Base-by-base conservation (phyloP, 92 coral and sea anemone species). In the Porites evermanni region DNA sequence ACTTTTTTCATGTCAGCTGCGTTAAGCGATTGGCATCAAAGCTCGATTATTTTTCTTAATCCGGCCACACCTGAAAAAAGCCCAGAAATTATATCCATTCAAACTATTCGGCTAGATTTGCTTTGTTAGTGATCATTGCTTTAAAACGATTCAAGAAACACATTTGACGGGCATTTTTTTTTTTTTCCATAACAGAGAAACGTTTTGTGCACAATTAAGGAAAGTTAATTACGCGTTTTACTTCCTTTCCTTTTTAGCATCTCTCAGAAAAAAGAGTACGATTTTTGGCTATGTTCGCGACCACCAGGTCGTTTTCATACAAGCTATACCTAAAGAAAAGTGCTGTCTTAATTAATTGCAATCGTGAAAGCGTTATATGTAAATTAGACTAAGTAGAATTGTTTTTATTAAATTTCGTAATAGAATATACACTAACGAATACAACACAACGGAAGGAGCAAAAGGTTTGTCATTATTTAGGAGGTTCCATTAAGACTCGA, bases 301-400 rank as follows among this genome's bases (percentile, higher is more conserved):
- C 76, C 70, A 80, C 65, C 70, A 68, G 63, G 60, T 8, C 61
- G 52, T 23, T 79, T 79, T 21, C 52, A 11, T 3, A 3, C n/a
- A 32, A 8, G 10, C n/a, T 70, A 5, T 70, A 23, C 53, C 50
- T 4, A 32, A 53, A 18, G 72, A 72, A 8, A 79, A 79, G 47
- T 79, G 23, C 23, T 77, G 20, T 77, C 68, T 58, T 80, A 53
- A 68, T 56, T 12, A 32, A 68, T 26, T 14, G 9, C 24, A 53
- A 65, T 64, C 52, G 72, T 64, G 19, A 47, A 79, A 51, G n/a
- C 32, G 47, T 53, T 38, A 24, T n/a, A 64, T 13, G 32, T 38
- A 65, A 79, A 64, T 79, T 18, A 44, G 65, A 44, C 50, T 8
- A 56, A 53, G 23, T 53, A 16, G 59, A 64, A 65, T 51, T 79